phyloP scores from a whole-genome alignment of 2,113 vertebrate genomes.

The Oncorhynchus nerka region DNA sequence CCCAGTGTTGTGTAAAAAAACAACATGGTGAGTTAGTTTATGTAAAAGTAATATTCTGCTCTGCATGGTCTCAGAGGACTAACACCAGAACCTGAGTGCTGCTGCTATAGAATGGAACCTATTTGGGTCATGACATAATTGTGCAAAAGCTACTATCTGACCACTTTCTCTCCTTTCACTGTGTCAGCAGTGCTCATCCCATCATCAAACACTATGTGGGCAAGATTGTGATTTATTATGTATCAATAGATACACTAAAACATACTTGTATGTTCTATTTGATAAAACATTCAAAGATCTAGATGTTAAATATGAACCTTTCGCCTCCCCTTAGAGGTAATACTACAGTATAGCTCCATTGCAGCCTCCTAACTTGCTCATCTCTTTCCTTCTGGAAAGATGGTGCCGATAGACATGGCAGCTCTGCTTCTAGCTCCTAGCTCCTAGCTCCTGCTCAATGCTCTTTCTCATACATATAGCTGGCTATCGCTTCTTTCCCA shows the following conservation, averaged over 20 bases:
- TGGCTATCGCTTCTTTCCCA: slow-evolving; percentile 2
- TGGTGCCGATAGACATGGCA: too few relatives aligned
- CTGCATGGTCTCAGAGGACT: slow-evolving; percentile 14
- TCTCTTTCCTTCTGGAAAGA: too few relatives aligned
- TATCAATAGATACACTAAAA: too few relatives aligned
- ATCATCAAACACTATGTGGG: too few relatives aligned
- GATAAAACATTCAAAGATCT: too few relatives aligned
- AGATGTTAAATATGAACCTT: too few relatives aligned
- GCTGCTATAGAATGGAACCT: slow-evolving; percentile 12
- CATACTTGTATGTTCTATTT: too few relatives aligned
- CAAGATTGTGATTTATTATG: too few relatives aligned
- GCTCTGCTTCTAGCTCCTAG: too few relatives aligned
- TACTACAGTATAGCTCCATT: too few relatives aligned
- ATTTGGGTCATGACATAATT: slow-evolving; percentile 44
- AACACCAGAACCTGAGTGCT: slow-evolving; percentile 35
- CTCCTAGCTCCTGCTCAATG: slow-evolving; percentile 3
- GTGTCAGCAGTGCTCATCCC: slow-evolving; percentile 7
- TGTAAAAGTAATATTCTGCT: slow-evolving; percentile 9
- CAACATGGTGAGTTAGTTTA: neutral
- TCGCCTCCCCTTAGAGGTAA: too few relatives aligned
- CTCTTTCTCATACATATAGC: slow-evolving; percentile 13
- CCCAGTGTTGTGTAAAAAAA: too few relatives aligned
- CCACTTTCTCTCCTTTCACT: slow-evolving; percentile 16
- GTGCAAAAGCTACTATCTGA: slow-evolving; percentile 27
- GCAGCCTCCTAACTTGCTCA: slow-evolving; percentile 5